Base-by-base conservation (phyloP, 2,113 vertebrate species). In the Pterocles orientalis region DNA sequence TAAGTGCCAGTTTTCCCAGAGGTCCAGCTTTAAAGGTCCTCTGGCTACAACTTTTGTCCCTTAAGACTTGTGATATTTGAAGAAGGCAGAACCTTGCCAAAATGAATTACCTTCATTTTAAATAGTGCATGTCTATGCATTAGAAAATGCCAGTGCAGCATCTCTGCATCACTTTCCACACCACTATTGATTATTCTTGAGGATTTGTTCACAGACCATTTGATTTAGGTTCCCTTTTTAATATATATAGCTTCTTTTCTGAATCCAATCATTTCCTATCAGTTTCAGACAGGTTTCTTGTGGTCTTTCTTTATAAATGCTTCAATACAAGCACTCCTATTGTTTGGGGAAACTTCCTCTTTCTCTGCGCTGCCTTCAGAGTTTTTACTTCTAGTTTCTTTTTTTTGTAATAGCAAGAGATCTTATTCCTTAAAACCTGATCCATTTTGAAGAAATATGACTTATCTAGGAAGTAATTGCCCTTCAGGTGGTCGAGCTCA, bases 111-210 rank as follows among this genome's bases (percentile, higher is more conserved):
- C 88, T 94, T 91, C 56, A 71, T 61, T 94, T 61, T 53, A 64
- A 33, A 48, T 57, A 88, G 86, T 77, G 79, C 85, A 14, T 57
- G 41, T 69, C 85, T 85, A 4, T 87, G 92, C 84, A 75, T 89
- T 84, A 66, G 56, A 89, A 91, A 94, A 47, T 94, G 87, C 84
- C 51, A 68, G 39, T 85, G 92, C 94, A 90, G 92, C 90, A 84
- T 92, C 91, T 94, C 80, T 83, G 68, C 64, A 56, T 76, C 64
- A 3, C 86, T 84, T 86, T 66, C 72, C 77, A 81, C 28, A 41
- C 25, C 0, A 1, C 34, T 92, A 51, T 91, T 71, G 92, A 91
- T 96, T 92, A 61, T 83, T 94, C 58, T 64, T 78, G 80, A 92
- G 79, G 66, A 81, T 93, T 86, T 88, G 91, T 93, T 95, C 92